Evolutionary conservation across 2,113 vertebrate genomes (phyloP).

Genomic region (Gnathonemus longibarbis): DNA sequence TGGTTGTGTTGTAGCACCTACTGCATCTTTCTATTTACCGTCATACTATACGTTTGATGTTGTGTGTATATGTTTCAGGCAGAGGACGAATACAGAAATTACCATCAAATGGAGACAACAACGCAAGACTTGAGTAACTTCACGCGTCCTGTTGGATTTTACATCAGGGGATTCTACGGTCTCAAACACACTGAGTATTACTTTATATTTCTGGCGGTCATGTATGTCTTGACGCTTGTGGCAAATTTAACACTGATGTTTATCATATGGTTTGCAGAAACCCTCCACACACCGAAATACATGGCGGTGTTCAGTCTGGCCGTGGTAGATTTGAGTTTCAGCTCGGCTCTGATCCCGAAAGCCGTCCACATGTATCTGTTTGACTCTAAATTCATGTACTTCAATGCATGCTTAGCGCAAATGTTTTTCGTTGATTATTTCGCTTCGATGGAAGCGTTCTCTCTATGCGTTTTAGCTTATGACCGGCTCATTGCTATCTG

Average conservation of each 20-base stretch:
- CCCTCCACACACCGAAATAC: conserved; percentile 24
- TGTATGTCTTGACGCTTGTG: conserved; percentile 23
- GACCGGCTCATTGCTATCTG: conserved; percentile 25
- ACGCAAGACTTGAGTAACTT: conserved; percentile 22
- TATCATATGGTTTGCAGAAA: conserved; percentile 16
- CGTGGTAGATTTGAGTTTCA: conserved; percentile 20
- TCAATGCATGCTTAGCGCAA: conserved; percentile 18
- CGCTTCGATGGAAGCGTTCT: conserved; percentile 22
- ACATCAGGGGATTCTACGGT: conserved; percentile 24
- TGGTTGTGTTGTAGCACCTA: neutral
- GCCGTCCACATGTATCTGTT: conserved; percentile 25
- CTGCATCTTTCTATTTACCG: neutral
- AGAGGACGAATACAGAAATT: neutral
- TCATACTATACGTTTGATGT: neutral
- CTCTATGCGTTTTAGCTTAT: conserved; percentile 22
- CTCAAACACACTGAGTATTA: conserved; percentile 16
- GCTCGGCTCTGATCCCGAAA: conserved; percentile 22
- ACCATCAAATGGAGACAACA: neutral
- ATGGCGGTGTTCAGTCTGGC: conserved; percentile 25
- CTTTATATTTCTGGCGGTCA: conserved; percentile 22
- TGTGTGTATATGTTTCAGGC: neutral
- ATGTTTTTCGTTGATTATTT: conserved; percentile 26
- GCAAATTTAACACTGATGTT: conserved; percentile 20
- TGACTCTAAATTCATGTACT: conserved; percentile 21
- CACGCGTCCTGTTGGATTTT: conserved; percentile 20